These are phyloP conservation scores for Amorpha juglandis DNA, from an alignment of 2,888 invertebrate species.

Conservation along the genomic window DNA sequence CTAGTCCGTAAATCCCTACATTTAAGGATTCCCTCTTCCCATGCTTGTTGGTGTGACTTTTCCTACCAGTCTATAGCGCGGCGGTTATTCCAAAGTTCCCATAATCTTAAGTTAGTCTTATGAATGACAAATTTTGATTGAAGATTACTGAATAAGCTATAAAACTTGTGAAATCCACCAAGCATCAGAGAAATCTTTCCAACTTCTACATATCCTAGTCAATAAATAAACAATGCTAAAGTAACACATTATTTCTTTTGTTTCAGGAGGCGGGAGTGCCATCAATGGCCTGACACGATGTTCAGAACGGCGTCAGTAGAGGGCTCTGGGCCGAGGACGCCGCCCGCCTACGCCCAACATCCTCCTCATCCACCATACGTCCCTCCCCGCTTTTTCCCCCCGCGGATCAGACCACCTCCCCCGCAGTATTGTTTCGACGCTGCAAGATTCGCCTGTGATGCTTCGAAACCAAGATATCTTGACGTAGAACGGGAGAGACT, in stretches of 20 bases:
- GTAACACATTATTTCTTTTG: constrained; percentile 36
- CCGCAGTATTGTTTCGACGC: constrained; percentile 83
- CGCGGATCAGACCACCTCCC: constrained; percentile 75
- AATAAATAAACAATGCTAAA: neutral
- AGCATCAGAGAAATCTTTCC: too few species aligned
- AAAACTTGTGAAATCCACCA: too few species aligned
- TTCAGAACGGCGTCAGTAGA: constrained; percentile 82
- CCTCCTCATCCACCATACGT: constrained; percentile 75
- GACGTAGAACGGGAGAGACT: constrained; percentile 78
- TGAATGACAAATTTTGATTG: too few species aligned
- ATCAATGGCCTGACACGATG: constrained; percentile 79
- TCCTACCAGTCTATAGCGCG: too few species aligned
- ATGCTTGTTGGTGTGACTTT: too few species aligned
- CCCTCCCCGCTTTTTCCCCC: constrained; percentile 77
- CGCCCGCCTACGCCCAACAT: constrained; percentile 80
- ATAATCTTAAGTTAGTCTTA: too few species aligned
- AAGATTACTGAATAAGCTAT: too few species aligned
- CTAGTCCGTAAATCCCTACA: too few species aligned
- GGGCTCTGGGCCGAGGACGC: constrained; percentile 80
- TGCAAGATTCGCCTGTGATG: constrained; percentile 80
- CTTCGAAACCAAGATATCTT: constrained; percentile 77
- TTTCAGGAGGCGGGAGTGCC: constrained; percentile 64
- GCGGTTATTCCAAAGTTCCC: too few species aligned
- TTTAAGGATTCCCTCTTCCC: too few species aligned
- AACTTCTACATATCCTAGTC: neutral